A percentile compares a stretch with the other conserved stretches of the same genome.
Evolutionary conservation across 2,888 invertebrate species (phyloP).

Genomic region (Apotomis capreana): DNA sequence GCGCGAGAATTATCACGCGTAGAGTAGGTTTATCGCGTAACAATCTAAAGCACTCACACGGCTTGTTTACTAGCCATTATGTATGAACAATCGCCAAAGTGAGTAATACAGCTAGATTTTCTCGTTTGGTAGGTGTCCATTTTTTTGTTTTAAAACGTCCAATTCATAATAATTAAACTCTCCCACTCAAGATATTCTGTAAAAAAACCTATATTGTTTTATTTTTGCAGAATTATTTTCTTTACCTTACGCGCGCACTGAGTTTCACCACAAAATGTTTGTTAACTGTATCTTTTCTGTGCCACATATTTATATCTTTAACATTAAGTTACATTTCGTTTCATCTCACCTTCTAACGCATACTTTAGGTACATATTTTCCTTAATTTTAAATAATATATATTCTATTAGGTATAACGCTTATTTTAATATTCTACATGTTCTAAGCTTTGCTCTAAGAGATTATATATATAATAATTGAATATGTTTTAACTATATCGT

Average conservation of each 20-base stretch:
- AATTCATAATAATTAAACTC: background rate
- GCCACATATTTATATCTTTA: slow-evolving; percentile 7
- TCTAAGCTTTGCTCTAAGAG: background rate
- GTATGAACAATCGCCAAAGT: no score
- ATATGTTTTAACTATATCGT: slow-evolving; percentile 38
- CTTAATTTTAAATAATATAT: background rate
- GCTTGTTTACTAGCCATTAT: no score
- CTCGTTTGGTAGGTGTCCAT: no score
- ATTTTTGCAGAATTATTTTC: slow-evolving; percentile 37
- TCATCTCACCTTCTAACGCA: slow-evolving; percentile 10
- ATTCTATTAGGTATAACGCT: background rate
- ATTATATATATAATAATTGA: slow-evolving; percentile 31
- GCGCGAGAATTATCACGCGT: background rate
- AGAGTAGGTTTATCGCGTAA: no score
- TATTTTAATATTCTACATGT: background rate
- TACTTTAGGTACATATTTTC: background rate
- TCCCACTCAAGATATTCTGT: slow-evolving; percentile 6
- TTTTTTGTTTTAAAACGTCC: background rate
- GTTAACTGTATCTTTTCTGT: slow-evolving; percentile 27
- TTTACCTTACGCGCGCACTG: slow-evolving; percentile 60
- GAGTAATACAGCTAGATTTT: no score
- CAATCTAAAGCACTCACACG: no score
- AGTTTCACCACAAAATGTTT: slow-evolving; percentile 52
- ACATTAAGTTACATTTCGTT: slow-evolving; percentile 18
- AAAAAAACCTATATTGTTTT: slow-evolving; percentile 22